Base-by-base conservation (phyloP, 2,797 vertebrate species). In the Lepus oiostolus region DNA sequence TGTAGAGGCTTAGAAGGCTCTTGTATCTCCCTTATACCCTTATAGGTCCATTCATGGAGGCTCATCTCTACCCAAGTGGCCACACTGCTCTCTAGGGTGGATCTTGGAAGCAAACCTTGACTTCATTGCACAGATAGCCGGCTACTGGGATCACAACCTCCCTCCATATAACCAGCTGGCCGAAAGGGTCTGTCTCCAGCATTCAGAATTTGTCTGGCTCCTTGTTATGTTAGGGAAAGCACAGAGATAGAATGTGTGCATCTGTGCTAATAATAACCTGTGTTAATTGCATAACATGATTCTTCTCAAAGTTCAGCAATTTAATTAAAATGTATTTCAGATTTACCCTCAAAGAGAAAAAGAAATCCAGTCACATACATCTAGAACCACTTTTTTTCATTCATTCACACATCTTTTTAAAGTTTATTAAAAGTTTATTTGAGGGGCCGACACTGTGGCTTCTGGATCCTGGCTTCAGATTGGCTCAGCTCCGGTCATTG, bases 251-350 rank as follows among this genome's bases (percentile, higher is more conserved):
- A 82, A 67, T 52, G 7, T 2, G 9, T 11, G 26, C 2, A 3
- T 11, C 19, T 80, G 16, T 70, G 65, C n/a, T 67, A 47, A 79
- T 42, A 81, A 80, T 42, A 35, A 35, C 4, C 89, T 90, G 24
- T 76, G 42, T 70, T 62, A 67, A 86, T 47, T 88, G 58, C 35
- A 72, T 58, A 62, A 91, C 52, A 62, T 52, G 5, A 88, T 83
- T 83, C 26, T n/a, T 92, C 79, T 77, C 72, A 92, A 95, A 42
- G 65, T 72, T 89, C 11, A 62, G 65, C 63, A 93, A 93, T n/a
- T 47, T n/a, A 42, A 88, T 88, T 81, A 95, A 77, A 38, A 88
- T 95, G 0, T 0, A 71, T 90, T 94, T 95, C 74, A n/a, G 68
- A 85, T 82, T 94, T 80, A 52, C 50, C 47, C 22, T 63, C 17